Evolutionary conservation across 1,140 invertebrate genomes (phyloP).

Genomic region (Drosophila tani): DNA sequence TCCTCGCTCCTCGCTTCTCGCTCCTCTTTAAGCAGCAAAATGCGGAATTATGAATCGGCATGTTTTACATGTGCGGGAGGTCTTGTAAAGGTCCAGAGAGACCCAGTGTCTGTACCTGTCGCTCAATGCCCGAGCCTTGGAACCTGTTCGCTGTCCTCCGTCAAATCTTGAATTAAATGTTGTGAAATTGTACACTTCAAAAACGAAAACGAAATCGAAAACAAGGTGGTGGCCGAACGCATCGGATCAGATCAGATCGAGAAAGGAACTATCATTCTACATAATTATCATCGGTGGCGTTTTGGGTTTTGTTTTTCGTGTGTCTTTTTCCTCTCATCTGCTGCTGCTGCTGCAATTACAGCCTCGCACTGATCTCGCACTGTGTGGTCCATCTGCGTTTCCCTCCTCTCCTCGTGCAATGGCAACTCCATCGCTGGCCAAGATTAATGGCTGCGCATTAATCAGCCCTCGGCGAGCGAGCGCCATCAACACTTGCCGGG

Average conservation of each 20-base stretch:
- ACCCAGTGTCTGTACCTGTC: constrained; percentile 64
- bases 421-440: constrained; percentile 44
- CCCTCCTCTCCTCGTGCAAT: not conserved
- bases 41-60: constrained; percentile 84
- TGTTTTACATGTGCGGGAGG: constrained; percentile 84
- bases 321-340: not conserved
- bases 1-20: constrained; percentile 49
- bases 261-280: constrained; percentile 82
- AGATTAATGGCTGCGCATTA: constrained; percentile 76
- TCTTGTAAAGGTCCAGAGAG: constrained; percentile 65
- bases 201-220: constrained; percentile 18
- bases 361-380: not conserved
- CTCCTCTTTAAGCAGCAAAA: constrained; percentile 68
- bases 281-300: constrained; percentile 70
- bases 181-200: constrained; percentile 84
- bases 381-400: constrained; percentile 27
- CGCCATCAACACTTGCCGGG: constrained; percentile 72
- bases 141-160: constrained; percentile 58
- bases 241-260: constrained; percentile 8
- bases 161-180: constrained; percentile 82
- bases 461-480: constrained; percentile 54
- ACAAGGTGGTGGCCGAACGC: constrained; percentile 29
- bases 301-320: constrained; percentile 35
- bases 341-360: constrained; percentile 39
- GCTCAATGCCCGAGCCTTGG: constrained; percentile 55